These are phyloP conservation scores for Pristis pectinata DNA, from an alignment of 2,797 vertebrate species.

Conservation along the genomic window DNA sequence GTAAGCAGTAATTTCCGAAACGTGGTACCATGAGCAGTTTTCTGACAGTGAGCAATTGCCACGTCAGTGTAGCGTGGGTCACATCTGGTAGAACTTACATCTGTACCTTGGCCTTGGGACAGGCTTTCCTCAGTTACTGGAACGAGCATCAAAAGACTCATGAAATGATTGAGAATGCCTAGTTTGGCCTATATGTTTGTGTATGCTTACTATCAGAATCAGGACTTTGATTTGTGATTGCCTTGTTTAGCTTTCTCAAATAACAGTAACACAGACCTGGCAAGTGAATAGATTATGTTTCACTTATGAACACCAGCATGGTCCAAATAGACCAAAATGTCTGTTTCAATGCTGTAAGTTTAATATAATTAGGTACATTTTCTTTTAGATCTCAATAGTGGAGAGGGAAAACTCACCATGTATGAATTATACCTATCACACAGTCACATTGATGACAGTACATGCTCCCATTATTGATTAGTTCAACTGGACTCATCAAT, in stretches of 20 bases:
- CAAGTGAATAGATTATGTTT: background rate
- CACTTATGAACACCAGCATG: background rate
- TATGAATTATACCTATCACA: background rate
- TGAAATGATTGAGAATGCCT: slow-evolving; percentile 13
- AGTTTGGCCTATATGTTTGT: background rate
- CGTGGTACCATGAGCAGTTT: background rate
- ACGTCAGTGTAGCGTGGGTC: background rate
- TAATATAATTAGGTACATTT: background rate
- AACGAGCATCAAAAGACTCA: background rate
- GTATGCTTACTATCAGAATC: slow-evolving; percentile 26
- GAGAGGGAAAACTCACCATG: background rate
- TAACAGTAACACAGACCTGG: background rate
- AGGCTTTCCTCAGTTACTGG: slow-evolving; percentile 1
- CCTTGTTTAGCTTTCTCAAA: background rate
- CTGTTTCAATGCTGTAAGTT: background rate
- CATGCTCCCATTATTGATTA: background rate
- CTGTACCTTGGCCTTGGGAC: background rate
- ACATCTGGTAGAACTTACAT: slow-evolving; percentile 26
- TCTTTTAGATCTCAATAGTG: background rate
- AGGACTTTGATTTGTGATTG: background rate
- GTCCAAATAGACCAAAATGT: background rate
- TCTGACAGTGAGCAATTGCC: slow-evolving; percentile 4
- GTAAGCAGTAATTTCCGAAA: slow-evolving; percentile 25
- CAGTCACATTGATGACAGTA: background rate
- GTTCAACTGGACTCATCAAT: background rate